Percentiles rank a stretch among this genome's conserved stretches.
phyloP scores from a whole-genome alignment of 2,113 vertebrate genomes.

The Passer montanus region DNA sequence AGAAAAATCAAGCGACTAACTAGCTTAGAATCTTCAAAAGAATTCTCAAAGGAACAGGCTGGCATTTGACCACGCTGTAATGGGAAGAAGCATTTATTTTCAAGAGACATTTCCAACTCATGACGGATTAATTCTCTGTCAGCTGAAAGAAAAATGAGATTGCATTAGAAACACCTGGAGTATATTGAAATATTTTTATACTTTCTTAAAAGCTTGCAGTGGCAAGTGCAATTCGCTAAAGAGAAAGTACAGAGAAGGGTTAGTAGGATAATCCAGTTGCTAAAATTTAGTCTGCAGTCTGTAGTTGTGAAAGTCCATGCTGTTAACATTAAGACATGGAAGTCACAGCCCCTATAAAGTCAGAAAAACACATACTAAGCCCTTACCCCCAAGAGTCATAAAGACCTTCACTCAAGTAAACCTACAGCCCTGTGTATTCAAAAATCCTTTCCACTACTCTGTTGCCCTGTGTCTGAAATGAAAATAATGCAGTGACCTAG shows the following conservation, averaged over 20 bases:
- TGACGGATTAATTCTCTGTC: background rate
- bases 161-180: background rate
- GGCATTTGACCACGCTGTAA: background rate
- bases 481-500: background rate
- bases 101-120: fast-evolving
- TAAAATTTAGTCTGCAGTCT: conserved; percentile 24
- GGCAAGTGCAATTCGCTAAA: background rate
- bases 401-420: background rate
- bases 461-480: background rate
- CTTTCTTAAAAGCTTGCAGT: background rate
- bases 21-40: background rate
- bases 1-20: background rate
- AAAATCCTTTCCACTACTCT: background rate
- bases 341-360: background rate
- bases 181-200: background rate
- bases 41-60: background rate
- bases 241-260: background rate
- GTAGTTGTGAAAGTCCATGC: conserved; percentile 9
- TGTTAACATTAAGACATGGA: background rate
- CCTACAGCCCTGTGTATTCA: background rate
- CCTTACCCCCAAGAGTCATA: background rate
- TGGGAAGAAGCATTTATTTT: background rate
- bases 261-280: background rate
- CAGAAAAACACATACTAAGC: background rate
- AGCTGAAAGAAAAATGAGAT: background rate